Conservation (phyloP, 2,888 invertebrate species). For the Amphiduros pacificus region DNA sequence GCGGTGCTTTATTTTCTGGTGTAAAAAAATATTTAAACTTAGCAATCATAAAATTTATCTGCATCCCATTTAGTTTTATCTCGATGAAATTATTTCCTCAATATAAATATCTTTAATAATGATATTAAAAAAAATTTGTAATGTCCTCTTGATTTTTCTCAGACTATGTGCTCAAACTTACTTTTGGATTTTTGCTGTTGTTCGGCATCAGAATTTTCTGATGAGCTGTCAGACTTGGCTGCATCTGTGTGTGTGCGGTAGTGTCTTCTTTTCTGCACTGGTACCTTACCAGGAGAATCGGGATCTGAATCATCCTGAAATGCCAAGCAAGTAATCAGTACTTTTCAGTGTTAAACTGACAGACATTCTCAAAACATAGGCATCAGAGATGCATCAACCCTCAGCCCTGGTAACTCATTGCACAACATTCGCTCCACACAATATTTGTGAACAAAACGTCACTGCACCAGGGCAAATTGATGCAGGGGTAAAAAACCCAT, state of each 20-base stretch:
- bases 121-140: neutral
- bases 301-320: constrained; percentile 2
- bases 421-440: too few relatives aligned
- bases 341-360: neutral
- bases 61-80: neutral
- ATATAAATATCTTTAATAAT: neutral
- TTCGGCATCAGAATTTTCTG: neutral
- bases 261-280: constrained; percentile 27
- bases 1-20: too few relatives aligned
- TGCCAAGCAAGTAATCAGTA: neutral
- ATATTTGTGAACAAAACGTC: too few relatives aligned
- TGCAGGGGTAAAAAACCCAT: too few relatives aligned
- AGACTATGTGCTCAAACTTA: neutral
- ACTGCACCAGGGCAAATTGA: too few relatives aligned
- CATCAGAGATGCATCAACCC: too few relatives aligned
- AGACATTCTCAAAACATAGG: too few relatives aligned
- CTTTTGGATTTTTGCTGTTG: too few relatives aligned
- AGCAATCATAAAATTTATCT: neutral
- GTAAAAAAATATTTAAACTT: neutral
- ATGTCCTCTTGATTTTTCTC: neutral
- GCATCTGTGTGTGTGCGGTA: constrained; percentile 23
- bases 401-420: too few relatives aligned
- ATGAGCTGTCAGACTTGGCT: constrained; percentile 5
- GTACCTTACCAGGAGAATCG: constrained; percentile 19
- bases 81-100: neutral